Percentiles rank a stretch among this genome's conserved stretches.
phyloP scores from a whole-genome alignment of 2,888 invertebrate species.

The Oligia latruncula region DNA sequence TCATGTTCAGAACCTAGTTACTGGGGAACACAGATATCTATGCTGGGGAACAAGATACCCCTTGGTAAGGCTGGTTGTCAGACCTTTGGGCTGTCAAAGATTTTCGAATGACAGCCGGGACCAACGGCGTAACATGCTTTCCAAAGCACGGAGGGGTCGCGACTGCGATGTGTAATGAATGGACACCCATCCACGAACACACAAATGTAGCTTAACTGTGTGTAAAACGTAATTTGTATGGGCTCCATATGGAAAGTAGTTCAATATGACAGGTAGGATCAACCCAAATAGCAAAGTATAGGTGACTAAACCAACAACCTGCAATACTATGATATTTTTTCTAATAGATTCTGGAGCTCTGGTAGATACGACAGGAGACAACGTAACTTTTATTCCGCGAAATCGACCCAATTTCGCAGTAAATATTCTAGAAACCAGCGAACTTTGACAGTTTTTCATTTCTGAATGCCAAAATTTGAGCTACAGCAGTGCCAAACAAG shows the following conservation, averaged over 20 bases:
- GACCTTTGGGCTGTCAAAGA: too few relatives aligned
- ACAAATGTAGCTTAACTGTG: not conserved
- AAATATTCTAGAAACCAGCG: constrained; percentile 7
- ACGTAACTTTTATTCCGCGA: not conserved
- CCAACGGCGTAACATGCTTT: too few relatives aligned
- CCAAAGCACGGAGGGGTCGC: too few relatives aligned
- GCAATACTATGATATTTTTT: not conserved
- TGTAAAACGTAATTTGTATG: not conserved
- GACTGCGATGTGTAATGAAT: too few relatives aligned
- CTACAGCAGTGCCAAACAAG: constrained; percentile 17
- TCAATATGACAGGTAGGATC: not conserved
- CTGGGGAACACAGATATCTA: too few relatives aligned
- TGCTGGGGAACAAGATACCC: too few relatives aligned
- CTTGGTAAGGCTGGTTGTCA: too few relatives aligned
- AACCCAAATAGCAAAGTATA: not conserved
- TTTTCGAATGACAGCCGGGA: too few relatives aligned
- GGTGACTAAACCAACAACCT: not conserved
- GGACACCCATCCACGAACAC: too few relatives aligned
- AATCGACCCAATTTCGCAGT: constrained; percentile 4
- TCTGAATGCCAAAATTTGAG: constrained; percentile 23
- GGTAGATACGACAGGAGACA: not conserved
- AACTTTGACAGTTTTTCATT: constrained; percentile 38
- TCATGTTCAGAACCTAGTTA: too few relatives aligned
- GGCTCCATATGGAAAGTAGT: not conserved
- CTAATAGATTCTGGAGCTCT: not conserved